Base-by-base conservation (phyloP, 2,888 invertebrate genomes). In the Pantelozetes paolii region DNA sequence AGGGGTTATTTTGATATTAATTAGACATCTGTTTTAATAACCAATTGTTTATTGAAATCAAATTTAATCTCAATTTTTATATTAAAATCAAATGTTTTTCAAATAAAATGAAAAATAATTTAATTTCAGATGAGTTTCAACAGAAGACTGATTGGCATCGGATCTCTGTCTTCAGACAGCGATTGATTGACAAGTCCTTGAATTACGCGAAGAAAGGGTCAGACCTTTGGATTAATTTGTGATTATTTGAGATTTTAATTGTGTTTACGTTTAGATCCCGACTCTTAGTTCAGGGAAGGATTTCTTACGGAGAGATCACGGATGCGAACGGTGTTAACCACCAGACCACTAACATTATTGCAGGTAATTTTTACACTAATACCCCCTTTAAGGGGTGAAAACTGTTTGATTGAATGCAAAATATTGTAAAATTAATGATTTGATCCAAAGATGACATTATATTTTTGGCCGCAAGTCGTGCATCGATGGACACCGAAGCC, bases 81-180 rank as follows among this genome's bases (percentile, higher is more conserved):
- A n/a, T n/a, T n/a, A n/a, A n/a, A n/a, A n/a, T n/a, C n/a, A n/a
- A n/a, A n/a, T n/a, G n/a, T n/a, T n/a, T n/a, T n/a, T n/a, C n/a
- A n/a, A n/a, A n/a, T n/a, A n/a, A n/a, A n/a, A n/a, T n/a, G n/a
- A n/a, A n/a, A n/a, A 32, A 71, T 54, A 8, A 15, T 42, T 36
- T 28, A 3, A 57, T 9, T 88, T 84, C 86, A 81, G 93, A 92
- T 6, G 91, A 92, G 78, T 86, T 89, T 80, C 83, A 89, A 71
- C 92, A 94, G 81, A 88, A 90, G 79, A 93, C 94, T 11, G 94
- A 94, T 78, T 95, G 95, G 95, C 95, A 95, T 82, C 86, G 91
- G 79, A 83, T 95, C 70, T 89, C 90, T 79, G 89, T 94, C 9
- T 95, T 95, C 81, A 91, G 89, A 80, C 93, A 92, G 2, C 86